Base-by-base conservation (phyloP, 2,888 invertebrate genomes). In the Gymnoscelis rufifasciata region DNA sequence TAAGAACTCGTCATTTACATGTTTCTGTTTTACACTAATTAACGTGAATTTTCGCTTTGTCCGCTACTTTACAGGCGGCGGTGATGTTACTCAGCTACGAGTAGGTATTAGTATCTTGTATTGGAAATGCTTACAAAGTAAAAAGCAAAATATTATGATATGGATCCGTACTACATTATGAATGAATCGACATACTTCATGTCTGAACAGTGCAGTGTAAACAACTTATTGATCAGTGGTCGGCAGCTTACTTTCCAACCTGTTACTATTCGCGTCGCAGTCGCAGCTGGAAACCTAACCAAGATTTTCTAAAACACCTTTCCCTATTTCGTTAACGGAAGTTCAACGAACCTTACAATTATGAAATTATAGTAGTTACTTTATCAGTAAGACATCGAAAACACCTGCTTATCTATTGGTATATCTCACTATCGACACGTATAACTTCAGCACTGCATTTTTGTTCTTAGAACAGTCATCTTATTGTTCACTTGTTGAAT, bases 291-390 rank as follows among this genome's bases (percentile, higher is more conserved):
- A 66, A 71, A 66, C 64, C 65, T 68, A 42, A 15, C 48, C 39
- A 27, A 46, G 54, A 61, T 71, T 68, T 71, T 69, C 68, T 64
- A 62, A 71, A 66, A 64, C 64, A 68, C 69, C 69, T 83, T 81
- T 78, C 72, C 73, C 68, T 64, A 66, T 77, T 78, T 76, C 64
- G 66, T 71, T 66, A 79, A 75, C 78, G 71, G 71, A 81, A 82
- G 86, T 84, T 86, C 86, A 80, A 75, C 73, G 83, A 84, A 84
- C 86, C 74, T 70, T 62, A 50, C n/a, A n/a, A n/a, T 50, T 49
- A 72, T 69, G 64, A 53, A 46, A 53, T 53, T 45, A 48, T 38
- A 51, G 70, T 68, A 72, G 31, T 6, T 12, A n/a, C 63, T 71
- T 78, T 83, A 83, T 83, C 82, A 57, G 73, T 71, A 66, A 26